phyloP scores from a whole-genome alignment of 2,888 invertebrate species.

The Lithophane ornitopus region DNA sequence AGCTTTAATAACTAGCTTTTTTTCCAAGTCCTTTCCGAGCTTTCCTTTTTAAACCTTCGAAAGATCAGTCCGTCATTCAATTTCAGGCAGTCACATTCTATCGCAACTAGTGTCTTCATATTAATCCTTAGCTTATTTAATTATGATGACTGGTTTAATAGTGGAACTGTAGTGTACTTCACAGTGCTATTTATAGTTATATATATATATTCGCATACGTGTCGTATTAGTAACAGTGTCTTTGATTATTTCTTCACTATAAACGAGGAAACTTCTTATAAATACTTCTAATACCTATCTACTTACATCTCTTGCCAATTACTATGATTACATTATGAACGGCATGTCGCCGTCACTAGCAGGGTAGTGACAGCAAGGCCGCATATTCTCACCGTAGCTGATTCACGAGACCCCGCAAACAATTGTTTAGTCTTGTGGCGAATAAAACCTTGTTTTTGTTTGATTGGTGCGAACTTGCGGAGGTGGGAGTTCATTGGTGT shows the following conservation, averaged over 20 bases:
- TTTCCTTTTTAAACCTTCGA: background rate
- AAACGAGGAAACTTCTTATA: slow-evolving; percentile 1
- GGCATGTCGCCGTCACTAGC: slow-evolving; percentile 27
- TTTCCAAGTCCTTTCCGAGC: background rate
- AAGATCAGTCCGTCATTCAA: background rate
- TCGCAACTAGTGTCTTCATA: background rate
- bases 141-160: background rate
- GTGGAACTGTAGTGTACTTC: background rate
- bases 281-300: slow-evolving; percentile 18
- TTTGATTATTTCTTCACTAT: background rate
- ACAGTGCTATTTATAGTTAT: background rate
- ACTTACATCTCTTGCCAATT: slow-evolving; percentile 31
- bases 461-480: slow-evolving; percentile 9
- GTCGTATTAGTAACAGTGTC: background rate
- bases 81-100: background rate
- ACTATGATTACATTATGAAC: slow-evolving; percentile 26
- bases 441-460: slow-evolving; percentile 45
- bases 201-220: too few relatives aligned
- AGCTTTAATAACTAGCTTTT: too few relatives aligned
- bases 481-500: slow-evolving; percentile 37
- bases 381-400: slow-evolving; percentile 61
- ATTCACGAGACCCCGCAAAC: slow-evolving; percentile 55
- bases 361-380: slow-evolving; percentile 57
- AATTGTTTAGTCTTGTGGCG: slow-evolving; percentile 60
- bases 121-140: background rate